A percentile compares a stretch with the other conserved stretches of the same genome.
phyloP scores from a whole-genome alignment of 1,140 invertebrate species.

The Drosophila ironensis region DNA sequence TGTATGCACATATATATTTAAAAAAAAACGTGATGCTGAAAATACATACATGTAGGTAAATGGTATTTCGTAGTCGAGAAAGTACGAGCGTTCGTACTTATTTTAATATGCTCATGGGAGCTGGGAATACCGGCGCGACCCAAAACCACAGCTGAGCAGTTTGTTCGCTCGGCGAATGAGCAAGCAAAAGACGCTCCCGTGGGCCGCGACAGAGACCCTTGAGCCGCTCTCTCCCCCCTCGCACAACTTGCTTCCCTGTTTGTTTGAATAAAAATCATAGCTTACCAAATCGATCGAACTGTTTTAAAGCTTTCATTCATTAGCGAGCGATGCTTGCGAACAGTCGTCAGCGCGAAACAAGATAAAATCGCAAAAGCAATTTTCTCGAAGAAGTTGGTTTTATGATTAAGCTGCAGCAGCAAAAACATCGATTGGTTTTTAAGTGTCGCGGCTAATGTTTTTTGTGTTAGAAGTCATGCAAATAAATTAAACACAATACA shows the following conservation, averaged over 20 bases:
- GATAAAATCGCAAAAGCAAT: slow-evolving; percentile 14
- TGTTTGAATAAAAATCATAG: slow-evolving; percentile 46
- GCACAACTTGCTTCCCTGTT: not conserved
- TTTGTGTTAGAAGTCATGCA: too few relatives aligned
- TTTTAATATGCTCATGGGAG: too few relatives aligned
- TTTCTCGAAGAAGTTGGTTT: not conserved
- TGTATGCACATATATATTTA: too few relatives aligned
- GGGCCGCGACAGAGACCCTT: too few relatives aligned
- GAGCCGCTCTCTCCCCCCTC: not conserved
- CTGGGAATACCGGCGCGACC: too few relatives aligned
- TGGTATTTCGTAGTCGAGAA: too few relatives aligned
- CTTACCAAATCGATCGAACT: slow-evolving; percentile 57
- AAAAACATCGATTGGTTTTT: slow-evolving; percentile 48
- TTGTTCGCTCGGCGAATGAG: too few relatives aligned
- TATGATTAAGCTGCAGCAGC: slow-evolving; percentile 53
- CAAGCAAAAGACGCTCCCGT: too few relatives aligned
- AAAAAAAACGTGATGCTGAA: too few relatives aligned
- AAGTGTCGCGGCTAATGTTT: slow-evolving; percentile 39
- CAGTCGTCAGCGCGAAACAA: slow-evolving; percentile 55
- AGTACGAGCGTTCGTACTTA: too few relatives aligned
- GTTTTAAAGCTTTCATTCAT: slow-evolving; percentile 72
- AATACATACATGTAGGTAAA: too few relatives aligned
- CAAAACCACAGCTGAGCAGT: too few relatives aligned
- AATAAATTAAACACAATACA: not conserved
- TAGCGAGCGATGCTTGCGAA: slow-evolving; percentile 75